Evolutionary conservation across 2,113 vertebrate genomes (phyloP), one percentile per base, ranked within the genome.

Genomic region (Sialia sialis): DNA sequence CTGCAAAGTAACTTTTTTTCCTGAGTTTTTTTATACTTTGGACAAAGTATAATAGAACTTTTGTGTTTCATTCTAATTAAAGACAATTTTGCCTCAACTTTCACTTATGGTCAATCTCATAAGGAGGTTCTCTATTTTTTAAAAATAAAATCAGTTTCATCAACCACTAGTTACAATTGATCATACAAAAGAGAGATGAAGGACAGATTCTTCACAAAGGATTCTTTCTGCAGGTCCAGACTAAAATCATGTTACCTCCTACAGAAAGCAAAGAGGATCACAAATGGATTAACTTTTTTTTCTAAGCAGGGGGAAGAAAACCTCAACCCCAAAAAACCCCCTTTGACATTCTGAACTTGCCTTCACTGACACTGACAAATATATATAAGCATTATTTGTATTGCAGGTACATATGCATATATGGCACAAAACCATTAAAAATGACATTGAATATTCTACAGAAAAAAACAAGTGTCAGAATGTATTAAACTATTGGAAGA

Each of bases 1-100:
- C 93, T 72, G 67, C n/a, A 91, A 95, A 54, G 41, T 74, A 92
- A 51, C 39, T 90, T 73, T 96, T 52, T 59, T 87, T 82, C 44
- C 17, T 4, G n/a, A 75, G 30, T 82, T 41, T 44, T 84, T 62
- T 80, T 62, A 72, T 94, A 54, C 63, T 79, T 73, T 68, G 66
- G 90, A 84, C 2, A 69, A 76, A 52, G 7, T 84, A 48, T 70
- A 46, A 92, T 38, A 85, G 52, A 96, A 93, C 19, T 91, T 89
- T 60, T 60, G 51, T 66, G 39, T 88, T 94, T 49, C 51, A 82
- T 36, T 85, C 52, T 96, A 92, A 58, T 95, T 95, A 96, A 95
- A 84, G 39, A 72, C 17, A 81, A 82, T 79, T 89, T 95, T 80
- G 59, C 32, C 56, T 95, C 44, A 68, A 77, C 27, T 95, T 94